These are phyloP conservation scores for Rhagoletis zephyria DNA, from an alignment of 1,140 invertebrate species.

Conservation along the genomic window DNA sequence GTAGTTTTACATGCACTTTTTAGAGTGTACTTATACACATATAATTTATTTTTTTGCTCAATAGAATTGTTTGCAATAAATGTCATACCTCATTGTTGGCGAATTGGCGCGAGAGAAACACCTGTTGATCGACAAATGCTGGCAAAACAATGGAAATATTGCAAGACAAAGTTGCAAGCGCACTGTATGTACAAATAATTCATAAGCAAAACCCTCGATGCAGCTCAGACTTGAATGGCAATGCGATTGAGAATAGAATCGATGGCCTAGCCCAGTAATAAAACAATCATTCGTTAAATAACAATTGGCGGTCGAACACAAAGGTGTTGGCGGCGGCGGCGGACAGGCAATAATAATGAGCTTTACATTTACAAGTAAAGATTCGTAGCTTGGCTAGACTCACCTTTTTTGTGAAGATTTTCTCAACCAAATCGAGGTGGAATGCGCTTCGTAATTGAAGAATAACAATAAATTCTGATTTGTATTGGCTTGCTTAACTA, in stretches of 20 bases:
- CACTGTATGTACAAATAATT: not conserved
- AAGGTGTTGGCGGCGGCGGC: not conserved
- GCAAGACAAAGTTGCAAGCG: not conserved
- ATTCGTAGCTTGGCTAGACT: not conserved
- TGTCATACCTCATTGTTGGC: slow-evolving; percentile 17
- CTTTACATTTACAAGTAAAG: not conserved
- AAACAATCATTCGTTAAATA: slow-evolving; percentile 38
- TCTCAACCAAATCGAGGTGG: not conserved
- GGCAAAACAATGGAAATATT: slow-evolving; percentile 21
- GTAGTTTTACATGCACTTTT: too few species aligned
- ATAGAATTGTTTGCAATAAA: not conserved
- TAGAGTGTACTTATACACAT: too few species aligned
- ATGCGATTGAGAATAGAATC: not conserved
- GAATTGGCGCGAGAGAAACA: slow-evolving; percentile 30
- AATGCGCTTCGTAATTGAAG: not conserved
- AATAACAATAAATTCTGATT: slow-evolving; percentile 47
- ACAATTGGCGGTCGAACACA: not conserved
- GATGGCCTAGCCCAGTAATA: slow-evolving; percentile 38
- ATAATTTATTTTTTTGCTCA: not conserved
- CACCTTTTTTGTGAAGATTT: slow-evolving; percentile 25
- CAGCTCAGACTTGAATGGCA: not conserved
- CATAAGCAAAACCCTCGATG: not conserved
- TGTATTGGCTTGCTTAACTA: slow-evolving; percentile 15
- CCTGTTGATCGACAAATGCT: not conserved
- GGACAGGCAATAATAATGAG: slow-evolving; percentile 8